These are phyloP conservation scores for Yponomeuta plumbellus DNA, from an alignment of 2,888 invertebrate species.

Conservation along the genomic window DNA sequence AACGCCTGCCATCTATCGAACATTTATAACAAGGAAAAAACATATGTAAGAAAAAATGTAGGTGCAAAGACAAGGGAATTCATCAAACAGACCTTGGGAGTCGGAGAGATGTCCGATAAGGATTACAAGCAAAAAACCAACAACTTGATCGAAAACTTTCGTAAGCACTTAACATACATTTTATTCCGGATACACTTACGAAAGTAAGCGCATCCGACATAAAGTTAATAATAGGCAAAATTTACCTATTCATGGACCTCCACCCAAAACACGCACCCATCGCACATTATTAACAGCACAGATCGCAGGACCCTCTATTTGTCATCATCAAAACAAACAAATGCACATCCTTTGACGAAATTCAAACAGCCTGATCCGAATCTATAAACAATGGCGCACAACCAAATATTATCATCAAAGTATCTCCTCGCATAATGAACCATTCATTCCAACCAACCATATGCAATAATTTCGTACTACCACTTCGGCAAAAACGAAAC, in stretches of 20 bases:
- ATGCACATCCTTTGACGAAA: conserved; percentile 74
- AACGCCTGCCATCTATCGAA: too few species aligned
- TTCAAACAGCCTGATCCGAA: conserved; percentile 72
- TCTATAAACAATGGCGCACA: conserved; percentile 73
- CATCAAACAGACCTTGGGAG: too few species aligned
- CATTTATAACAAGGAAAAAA: too few species aligned
- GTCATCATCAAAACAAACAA: conserved; percentile 52
- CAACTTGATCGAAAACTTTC: too few species aligned
- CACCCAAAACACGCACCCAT: neutral
- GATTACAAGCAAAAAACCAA: too few species aligned
- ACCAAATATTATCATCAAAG: conserved; percentile 72
- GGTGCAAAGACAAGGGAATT: too few species aligned
- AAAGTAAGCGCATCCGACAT: too few species aligned
- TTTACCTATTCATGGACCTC: neutral
- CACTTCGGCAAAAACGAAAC: conserved; percentile 38
- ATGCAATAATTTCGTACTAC: conserved; percentile 70
- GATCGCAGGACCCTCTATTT: conserved; percentile 15
- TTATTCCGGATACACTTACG: too few species aligned
- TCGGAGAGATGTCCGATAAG: too few species aligned
- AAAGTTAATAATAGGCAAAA: too few species aligned
- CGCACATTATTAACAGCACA: conserved; percentile 20
- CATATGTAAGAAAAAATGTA: too few species aligned
- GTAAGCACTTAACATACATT: too few species aligned
- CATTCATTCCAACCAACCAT: conserved; percentile 75
- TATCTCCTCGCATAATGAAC: conserved; percentile 73